Percentiles rank a stretch among this genome's conserved stretches.
phyloP scores from a whole-genome alignment of 1,140 invertebrate species.

The Cydia fagiglandana region DNA sequence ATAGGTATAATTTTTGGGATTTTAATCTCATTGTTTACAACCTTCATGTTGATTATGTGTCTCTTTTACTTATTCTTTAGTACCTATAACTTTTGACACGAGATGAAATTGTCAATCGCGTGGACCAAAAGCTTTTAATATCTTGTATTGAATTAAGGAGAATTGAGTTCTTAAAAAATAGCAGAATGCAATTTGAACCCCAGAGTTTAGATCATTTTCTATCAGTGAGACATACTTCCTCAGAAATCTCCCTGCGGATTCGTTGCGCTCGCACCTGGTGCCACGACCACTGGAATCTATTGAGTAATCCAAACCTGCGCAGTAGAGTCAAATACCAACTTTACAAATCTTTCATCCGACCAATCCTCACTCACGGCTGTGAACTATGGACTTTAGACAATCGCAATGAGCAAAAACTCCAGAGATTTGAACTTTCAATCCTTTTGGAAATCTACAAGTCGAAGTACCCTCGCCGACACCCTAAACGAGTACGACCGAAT shows the following conservation, averaged over 20 bases:
- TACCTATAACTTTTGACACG: no score
- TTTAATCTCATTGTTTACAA: no score
- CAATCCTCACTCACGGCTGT: conserved; percentile 55
- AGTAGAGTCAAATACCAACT: conserved; percentile 44
- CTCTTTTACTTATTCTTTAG: no score
- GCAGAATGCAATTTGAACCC: conserved; percentile 35
- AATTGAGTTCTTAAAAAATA: not conserved
- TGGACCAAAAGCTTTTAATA: no score
- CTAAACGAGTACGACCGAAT: conserved; percentile 39
- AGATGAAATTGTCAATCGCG: no score
- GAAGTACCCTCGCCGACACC: conserved; percentile 40
- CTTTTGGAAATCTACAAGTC: conserved; percentile 51
- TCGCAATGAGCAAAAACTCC: conserved; percentile 38
- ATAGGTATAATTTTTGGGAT: no score
- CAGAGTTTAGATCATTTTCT: conserved; percentile 21
- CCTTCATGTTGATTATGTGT: no score
- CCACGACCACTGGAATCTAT: conserved; percentile 39
- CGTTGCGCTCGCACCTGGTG: conserved; percentile 53
- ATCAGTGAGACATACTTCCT: conserved; percentile 24
- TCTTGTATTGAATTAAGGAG: no score
- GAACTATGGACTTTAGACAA: conserved; percentile 48
- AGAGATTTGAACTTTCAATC: conserved; percentile 42
- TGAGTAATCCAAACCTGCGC: conserved; percentile 42
- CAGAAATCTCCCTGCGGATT: conserved; percentile 47
- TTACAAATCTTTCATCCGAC: conserved; percentile 53